Conservation (phyloP, 2,113 vertebrate species). For the Mobula birostris region DNA sequence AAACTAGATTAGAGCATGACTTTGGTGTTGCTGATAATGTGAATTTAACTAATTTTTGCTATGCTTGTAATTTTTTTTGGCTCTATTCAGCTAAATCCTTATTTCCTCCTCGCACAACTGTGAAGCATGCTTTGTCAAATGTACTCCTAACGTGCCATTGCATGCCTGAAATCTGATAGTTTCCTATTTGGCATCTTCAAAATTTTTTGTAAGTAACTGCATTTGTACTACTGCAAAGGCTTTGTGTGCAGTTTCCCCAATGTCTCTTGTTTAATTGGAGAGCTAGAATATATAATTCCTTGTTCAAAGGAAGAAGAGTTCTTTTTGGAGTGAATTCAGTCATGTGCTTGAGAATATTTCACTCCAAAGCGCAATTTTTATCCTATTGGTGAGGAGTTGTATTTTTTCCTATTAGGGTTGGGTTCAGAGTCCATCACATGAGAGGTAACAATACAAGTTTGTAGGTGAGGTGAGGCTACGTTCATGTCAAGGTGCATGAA, state of each 20-base stretch:
- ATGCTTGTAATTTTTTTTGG: neutral
- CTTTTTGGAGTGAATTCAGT: neutral
- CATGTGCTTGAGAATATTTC: neutral
- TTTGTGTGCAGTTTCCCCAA: neutral
- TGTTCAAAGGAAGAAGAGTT: neutral
- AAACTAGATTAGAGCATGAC: neutral
- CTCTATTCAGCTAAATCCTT: neutral
- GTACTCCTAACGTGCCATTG: neutral
- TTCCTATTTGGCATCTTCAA: neutral
- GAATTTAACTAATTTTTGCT: neutral
- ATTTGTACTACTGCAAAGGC: neutral
- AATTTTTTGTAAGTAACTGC: neutral
- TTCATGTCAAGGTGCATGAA: neutral
- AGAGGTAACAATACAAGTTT: neutral
- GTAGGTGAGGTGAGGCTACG: no score
- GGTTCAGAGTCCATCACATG: neutral
- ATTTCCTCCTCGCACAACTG: neutral
- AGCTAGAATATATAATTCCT: neutral
- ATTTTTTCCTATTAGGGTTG: neutral
- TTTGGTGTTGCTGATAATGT: neutral
- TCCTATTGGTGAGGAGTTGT: neutral
- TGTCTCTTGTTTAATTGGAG: neutral
- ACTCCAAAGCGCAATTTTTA: neutral
- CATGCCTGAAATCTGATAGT: neutral
- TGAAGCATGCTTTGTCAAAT: neutral